Conservation (phyloP, 2,888 invertebrate genomes). For the Pandemis cinnamomeana region DNA sequence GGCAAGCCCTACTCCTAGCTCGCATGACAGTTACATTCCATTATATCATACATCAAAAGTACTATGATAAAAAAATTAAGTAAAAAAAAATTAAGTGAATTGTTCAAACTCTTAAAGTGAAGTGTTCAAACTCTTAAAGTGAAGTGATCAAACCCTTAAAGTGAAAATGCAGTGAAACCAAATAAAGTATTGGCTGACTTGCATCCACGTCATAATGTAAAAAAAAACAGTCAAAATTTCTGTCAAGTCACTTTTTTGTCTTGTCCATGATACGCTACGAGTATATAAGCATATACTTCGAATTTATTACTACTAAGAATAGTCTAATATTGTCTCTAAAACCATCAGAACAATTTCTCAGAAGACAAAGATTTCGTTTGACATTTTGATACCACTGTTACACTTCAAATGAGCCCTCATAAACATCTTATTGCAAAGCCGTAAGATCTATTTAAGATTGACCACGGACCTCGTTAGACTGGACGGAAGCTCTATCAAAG, state of each 20-base stretch:
- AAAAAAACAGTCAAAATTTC: no score
- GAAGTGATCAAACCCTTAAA: no score
- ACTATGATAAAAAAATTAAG: no score
- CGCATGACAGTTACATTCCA: no score
- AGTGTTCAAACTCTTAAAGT: no score
- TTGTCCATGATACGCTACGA: neutral
- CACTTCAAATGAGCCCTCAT: neutral
- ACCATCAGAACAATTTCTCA: constrained; percentile 22
- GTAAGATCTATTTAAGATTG: constrained; percentile 7
- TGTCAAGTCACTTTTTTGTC: neutral
- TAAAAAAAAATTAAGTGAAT: no score
- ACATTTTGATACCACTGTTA: constrained; percentile 24
- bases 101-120: no score
- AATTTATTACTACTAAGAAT: constrained; percentile 35
- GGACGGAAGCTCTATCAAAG: constrained; percentile 25
- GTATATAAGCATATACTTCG: neutral
- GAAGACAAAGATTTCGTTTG: constrained; percentile 16
- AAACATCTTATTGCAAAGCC: neutral
- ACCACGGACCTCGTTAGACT: neutral
- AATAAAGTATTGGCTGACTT: no score
- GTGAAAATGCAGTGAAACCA: no score
- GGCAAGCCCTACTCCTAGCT: no score
- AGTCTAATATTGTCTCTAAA: constrained; percentile 14
- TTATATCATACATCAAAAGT: no score
- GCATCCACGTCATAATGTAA: no score